Evolutionary conservation across 2,888 invertebrate genomes (phyloP).

Genomic region (Asteroscopus sphinx): DNA sequence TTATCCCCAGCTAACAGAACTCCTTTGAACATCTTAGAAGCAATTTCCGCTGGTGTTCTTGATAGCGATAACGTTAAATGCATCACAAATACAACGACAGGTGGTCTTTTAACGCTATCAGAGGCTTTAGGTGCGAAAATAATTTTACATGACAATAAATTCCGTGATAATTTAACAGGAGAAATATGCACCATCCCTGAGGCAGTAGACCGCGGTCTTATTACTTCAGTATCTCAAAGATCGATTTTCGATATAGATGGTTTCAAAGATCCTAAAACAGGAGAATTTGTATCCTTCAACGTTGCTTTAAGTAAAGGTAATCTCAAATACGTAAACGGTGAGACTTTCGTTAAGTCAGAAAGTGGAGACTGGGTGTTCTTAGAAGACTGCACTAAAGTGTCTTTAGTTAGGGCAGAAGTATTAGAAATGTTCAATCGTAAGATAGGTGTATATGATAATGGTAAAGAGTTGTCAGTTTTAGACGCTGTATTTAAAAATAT

Average conservation of each 20-base stretch:
- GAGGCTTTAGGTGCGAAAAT: constrained; percentile 96
- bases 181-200: constrained; percentile 94
- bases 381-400: constrained; percentile 94
- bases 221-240: constrained; percentile 96
- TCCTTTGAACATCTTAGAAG: constrained; percentile 94
- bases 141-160: constrained; percentile 93
- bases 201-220: constrained; percentile 96
- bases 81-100: constrained; percentile 94
- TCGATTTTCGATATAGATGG: constrained; percentile 98
- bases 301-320: constrained; percentile 94
- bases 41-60: constrained; percentile 95
- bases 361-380: constrained; percentile 94
- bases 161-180: constrained; percentile 93
- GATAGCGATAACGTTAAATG: constrained; percentile 96
- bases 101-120: constrained; percentile 94
- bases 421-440: constrained; percentile 95
- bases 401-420: constrained; percentile 95
- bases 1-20: constrained; percentile 94
- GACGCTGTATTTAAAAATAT: constrained; percentile 96
- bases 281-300: constrained; percentile 95
- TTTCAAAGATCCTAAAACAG: constrained; percentile 95
- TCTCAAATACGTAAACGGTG: constrained; percentile 93
- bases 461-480: constrained; percentile 94
- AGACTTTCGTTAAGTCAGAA: constrained; percentile 93
- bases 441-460: constrained; percentile 94